phyloP scores from a whole-genome alignment of 2,113 vertebrate genomes.

The Tetraodon nigroviridis region DNA sequence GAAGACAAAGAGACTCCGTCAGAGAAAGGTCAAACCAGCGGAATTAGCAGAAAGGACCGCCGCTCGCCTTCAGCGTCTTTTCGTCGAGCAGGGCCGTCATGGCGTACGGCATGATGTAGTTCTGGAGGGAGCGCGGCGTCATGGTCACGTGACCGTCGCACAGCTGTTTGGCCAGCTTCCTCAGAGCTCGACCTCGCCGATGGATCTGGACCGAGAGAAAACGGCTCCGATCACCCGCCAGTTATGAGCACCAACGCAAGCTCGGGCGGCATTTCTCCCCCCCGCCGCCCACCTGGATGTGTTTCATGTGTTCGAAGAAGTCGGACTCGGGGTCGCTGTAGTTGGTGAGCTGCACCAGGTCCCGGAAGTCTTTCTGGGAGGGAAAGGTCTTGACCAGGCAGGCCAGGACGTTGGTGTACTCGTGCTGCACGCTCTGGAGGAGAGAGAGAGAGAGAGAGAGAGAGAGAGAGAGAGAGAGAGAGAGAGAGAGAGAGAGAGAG shows the following conservation, averaged over 20 bases:
- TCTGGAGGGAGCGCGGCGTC: conserved; percentile 86
- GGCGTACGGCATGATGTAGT: conserved; percentile 95
- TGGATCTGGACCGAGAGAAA: conserved; percentile 77
- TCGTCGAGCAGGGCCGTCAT: conserved; percentile 84
- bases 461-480: no score
- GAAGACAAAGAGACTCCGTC: not conserved
- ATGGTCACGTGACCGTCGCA: conserved; percentile 79
- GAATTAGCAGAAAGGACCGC: not conserved
- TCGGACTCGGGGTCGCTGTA: conserved; percentile 88
- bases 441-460: no score
- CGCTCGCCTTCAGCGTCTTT: conserved; percentile 88
- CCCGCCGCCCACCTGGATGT: conserved; percentile 94
- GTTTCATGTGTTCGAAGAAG: conserved; percentile 99
- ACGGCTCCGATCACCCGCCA: no score
- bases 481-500: no score
- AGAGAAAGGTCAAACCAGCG: not conserved
- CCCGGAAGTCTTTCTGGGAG: conserved; percentile 81
- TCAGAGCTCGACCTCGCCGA: conserved; percentile 87
- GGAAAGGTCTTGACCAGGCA: conserved; percentile 89
- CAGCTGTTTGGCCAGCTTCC: conserved; percentile 88
- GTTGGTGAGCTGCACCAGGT: conserved; percentile 90
- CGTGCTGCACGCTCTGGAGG: conserved; percentile 85
- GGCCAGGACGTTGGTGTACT: conserved; percentile 88
- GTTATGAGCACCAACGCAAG: no score
- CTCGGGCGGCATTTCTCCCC: no score